Evolutionary conservation across 2,797 vertebrate genomes (phyloP).

Genomic region (Merluccius polli): DNA sequence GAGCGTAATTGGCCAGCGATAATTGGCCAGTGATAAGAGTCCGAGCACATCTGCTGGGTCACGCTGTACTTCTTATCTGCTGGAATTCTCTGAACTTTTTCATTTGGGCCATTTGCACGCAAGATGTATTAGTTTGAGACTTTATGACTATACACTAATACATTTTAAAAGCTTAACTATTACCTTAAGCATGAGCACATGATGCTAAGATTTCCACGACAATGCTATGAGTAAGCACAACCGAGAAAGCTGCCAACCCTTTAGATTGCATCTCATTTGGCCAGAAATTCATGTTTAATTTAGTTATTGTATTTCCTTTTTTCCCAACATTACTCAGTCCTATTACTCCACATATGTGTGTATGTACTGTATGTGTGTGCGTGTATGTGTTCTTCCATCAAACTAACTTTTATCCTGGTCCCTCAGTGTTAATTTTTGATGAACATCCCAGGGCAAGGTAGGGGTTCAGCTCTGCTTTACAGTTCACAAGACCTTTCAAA

Average conservation of each 20-base stretch:
- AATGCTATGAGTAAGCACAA: background rate
- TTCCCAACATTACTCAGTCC: background rate
- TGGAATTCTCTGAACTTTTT: too few species aligned
- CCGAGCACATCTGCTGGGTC: too few species aligned
- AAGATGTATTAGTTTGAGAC: too few species aligned
- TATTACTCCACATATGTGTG: background rate
- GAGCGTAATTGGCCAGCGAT: too few species aligned
- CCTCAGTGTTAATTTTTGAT: background rate
- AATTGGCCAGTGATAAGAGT: too few species aligned
- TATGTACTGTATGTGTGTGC: background rate
- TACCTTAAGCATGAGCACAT: too few species aligned
- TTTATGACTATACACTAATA: too few species aligned
- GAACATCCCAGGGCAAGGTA: constrained; percentile 14
- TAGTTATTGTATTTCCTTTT: background rate
- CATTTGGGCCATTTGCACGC: too few species aligned
- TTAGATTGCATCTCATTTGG: background rate
- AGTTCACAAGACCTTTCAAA: constrained; percentile 17
- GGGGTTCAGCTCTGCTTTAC: constrained; percentile 22
- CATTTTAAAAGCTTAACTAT: too few species aligned
- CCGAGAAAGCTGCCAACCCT: background rate
- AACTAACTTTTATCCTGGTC: background rate
- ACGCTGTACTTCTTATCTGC: too few species aligned
- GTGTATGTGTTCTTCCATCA: constrained; percentile 3
- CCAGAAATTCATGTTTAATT: background rate
- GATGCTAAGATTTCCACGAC: too few species aligned